Evolutionary conservation across 2,113 vertebrate species (phyloP).

Genomic region (Glaucidium brasilianum): DNA sequence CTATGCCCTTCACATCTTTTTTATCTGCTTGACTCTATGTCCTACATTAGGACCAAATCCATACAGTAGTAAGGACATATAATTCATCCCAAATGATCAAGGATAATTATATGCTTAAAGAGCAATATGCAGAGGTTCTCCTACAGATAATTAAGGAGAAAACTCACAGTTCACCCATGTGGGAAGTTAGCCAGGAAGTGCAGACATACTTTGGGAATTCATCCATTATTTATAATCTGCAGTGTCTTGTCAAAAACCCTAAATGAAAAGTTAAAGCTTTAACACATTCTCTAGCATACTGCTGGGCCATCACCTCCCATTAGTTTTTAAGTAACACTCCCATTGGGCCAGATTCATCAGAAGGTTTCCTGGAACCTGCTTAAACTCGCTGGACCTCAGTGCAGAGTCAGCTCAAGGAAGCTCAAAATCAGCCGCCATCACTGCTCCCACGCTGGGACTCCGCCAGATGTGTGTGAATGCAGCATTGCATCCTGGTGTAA

Average conservation of each 20-base stretch:
- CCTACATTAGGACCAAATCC: constrained; percentile 52
- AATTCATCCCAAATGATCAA: constrained; percentile 70
- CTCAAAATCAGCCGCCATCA: not conserved
- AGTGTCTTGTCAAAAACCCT: constrained; percentile 11
- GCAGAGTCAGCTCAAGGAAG: not conserved
- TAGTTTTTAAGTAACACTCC: constrained; percentile 26
- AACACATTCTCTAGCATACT: not conserved
- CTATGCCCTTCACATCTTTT: constrained; percentile 50
- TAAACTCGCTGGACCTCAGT: not conserved
- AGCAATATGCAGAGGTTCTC: constrained; percentile 67
- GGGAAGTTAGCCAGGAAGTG: constrained; percentile 62
- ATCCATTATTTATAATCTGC: constrained; percentile 55
- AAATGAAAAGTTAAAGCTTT: constrained; percentile 37
- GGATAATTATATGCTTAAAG: constrained; percentile 71
- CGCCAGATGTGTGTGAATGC: fast-evolving
- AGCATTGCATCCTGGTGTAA: fast-evolving
- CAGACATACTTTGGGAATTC: constrained; percentile 55
- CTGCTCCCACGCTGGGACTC: not conserved
- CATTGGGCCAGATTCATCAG: not conserved
- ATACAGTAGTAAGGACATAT: constrained; percentile 50
- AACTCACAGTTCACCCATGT: constrained; percentile 54
- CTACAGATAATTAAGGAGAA: constrained; percentile 65
- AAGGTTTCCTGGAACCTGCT: not conserved
- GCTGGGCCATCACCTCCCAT: not conserved
- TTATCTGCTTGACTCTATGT: constrained; percentile 55